Conservation (phyloP, 2,888 invertebrate genomes). For the Pediacus dermestoides region DNA sequence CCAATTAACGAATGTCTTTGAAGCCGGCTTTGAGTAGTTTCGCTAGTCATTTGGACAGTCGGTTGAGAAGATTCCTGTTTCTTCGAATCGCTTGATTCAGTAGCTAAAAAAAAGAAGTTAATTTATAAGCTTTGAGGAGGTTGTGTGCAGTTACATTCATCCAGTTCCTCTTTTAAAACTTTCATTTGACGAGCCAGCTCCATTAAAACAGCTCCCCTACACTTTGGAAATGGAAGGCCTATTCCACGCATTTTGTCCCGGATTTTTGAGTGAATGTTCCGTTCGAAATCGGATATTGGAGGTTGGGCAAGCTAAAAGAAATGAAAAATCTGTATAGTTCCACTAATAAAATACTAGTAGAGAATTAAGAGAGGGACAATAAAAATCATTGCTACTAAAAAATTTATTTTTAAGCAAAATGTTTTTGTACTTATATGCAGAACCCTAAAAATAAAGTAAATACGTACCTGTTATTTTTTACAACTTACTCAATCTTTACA, state of each 20-base stretch:
- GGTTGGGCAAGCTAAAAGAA: slow-evolving; percentile 67
- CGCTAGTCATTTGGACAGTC: slow-evolving; percentile 53
- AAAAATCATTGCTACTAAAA: too few species aligned
- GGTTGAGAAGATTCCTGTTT: slow-evolving; percentile 47
- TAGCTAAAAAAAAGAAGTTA: slow-evolving; percentile 21
- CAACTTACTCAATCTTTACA: too few species aligned
- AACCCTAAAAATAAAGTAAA: too few species aligned
- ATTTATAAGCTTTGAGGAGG: slow-evolving; percentile 4
- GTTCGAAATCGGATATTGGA: slow-evolving; percentile 79
- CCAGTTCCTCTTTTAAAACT: slow-evolving; percentile 81
- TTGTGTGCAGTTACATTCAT: slow-evolving; percentile 55
- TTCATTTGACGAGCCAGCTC: slow-evolving; percentile 85
- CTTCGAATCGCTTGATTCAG: slow-evolving; percentile 40
- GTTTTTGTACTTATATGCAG: too few species aligned
- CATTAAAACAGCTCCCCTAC: slow-evolving; percentile 78
- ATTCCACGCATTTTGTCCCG: slow-evolving; percentile 79
- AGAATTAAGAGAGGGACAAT: too few species aligned
- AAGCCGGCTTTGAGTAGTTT: slow-evolving; percentile 39
- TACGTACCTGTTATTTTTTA: too few species aligned
- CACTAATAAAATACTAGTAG: too few species aligned
- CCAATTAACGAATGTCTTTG: slow-evolving; percentile 68
- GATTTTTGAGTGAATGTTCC: slow-evolving; percentile 81
- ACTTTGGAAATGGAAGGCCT: slow-evolving; percentile 76
- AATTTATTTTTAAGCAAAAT: too few species aligned
- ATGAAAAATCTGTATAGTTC: too few species aligned